Evolutionary conservation across 2,888 invertebrate species (phyloP).

Genomic region (Escarpia spicata): DNA sequence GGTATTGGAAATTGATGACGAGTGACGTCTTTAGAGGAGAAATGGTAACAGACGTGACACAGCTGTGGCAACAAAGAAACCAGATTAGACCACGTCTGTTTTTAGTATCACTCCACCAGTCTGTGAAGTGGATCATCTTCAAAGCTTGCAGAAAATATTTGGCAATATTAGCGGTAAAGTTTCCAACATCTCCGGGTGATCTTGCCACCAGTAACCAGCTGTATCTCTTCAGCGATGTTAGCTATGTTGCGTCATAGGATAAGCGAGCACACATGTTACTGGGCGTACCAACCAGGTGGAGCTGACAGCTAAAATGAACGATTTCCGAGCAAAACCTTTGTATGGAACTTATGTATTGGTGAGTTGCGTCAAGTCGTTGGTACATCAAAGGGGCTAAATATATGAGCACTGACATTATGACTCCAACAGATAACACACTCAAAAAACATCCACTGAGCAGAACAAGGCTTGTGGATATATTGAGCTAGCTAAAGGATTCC

Average conservation of each 20-base stretch:
- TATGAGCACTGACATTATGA: neutral
- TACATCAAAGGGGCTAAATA: neutral
- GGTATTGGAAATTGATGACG: neutral
- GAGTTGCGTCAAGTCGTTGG: neutral
- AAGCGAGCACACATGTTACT: neutral
- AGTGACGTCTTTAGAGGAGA: neutral
- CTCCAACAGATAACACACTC: neutral
- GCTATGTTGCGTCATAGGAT: neutral
- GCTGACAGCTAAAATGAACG: neutral
- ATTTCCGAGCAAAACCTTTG: neutral
- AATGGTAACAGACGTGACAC: neutral
- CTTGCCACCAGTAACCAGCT: neutral
- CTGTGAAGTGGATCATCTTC: neutral
- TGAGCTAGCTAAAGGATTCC: neutral
- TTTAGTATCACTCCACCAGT: neutral
- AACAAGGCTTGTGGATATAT: neutral
- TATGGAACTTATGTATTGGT: neutral
- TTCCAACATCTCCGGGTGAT: neutral
- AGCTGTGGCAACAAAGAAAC: neutral
- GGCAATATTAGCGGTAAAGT: neutral
- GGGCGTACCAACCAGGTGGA: neutral
- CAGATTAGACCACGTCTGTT: neutral
- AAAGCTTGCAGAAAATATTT: neutral
- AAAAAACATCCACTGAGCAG: neutral
- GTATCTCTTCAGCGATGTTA: neutral